A percentile compares a stretch with the other conserved stretches of the same genome.
phyloP scores from a whole-genome alignment of 2,888 invertebrate species.

The Polietes domitor region DNA sequence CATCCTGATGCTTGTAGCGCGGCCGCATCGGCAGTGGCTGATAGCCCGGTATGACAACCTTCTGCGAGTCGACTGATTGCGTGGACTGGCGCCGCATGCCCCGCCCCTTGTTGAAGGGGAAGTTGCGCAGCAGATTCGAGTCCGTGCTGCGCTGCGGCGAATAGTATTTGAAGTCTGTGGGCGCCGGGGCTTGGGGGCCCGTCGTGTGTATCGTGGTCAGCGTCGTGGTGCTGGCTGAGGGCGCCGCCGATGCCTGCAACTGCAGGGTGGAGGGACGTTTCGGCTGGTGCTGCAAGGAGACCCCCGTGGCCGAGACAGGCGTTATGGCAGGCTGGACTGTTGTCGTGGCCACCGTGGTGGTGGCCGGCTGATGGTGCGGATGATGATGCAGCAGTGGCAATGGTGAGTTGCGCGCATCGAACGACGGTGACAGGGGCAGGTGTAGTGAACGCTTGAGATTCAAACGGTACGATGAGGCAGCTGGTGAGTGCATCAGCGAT shows the following conservation, averaged over 20 bases:
- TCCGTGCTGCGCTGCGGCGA: conserved; percentile 79
- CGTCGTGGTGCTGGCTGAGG: conserved; percentile 73
- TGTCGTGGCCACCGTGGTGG: conserved; percentile 67
- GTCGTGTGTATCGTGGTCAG: conserved; percentile 76
- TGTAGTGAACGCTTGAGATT: conserved; percentile 78
- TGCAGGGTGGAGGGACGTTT: conserved; percentile 76
- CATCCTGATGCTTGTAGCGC: conserved; percentile 79
- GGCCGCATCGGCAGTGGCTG: conserved; percentile 78
- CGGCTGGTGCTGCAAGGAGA: conserved; percentile 68
- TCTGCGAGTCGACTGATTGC: conserved; percentile 79
- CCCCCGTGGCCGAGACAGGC: conserved; percentile 65
- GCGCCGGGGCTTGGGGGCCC: conserved; percentile 78
- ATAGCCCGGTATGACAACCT: conserved; percentile 77
- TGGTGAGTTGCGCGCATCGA: conserved; percentile 79
- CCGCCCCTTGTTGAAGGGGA: conserved; percentile 80
- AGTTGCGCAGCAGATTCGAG: conserved; percentile 77
- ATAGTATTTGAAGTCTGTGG: conserved; percentile 80
- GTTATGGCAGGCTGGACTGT: conserved; percentile 58
- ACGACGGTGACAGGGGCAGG: conserved; percentile 80
- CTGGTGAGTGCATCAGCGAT: conserved; percentile 75
- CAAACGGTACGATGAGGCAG: conserved; percentile 77
- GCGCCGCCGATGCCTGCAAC: conserved; percentile 72
- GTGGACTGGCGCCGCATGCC: conserved; percentile 79
- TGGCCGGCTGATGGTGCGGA: conserved; percentile 69
- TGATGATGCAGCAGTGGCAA: conserved; percentile 80